phyloP scores from a whole-genome alignment of 1,140 invertebrate species.

The Tachypleus tridentatus region DNA sequence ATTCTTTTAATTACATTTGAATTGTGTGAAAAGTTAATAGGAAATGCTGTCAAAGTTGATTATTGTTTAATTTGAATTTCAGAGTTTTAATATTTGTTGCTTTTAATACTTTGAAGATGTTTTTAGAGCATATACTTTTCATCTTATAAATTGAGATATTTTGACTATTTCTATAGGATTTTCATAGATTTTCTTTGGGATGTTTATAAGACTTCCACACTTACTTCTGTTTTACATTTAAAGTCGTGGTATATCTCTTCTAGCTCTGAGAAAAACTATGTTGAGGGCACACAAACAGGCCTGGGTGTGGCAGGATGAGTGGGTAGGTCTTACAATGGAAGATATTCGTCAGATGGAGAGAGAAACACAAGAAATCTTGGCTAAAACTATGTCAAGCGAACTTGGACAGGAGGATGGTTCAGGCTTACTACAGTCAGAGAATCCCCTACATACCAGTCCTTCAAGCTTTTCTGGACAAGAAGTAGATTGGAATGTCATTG shows the following conservation, averaged over 20 bases:
- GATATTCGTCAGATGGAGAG: conserved; percentile 91
- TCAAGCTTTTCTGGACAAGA: conserved; percentile 15
- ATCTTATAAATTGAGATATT: no score
- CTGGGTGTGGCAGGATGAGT: conserved; percentile 99
- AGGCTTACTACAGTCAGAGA: conserved; percentile 32
- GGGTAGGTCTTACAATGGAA: conserved; percentile 88
- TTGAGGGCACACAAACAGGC: conserved; percentile 92
- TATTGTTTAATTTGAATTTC: no score
- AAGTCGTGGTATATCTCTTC: background rate
- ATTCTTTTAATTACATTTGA: no score
- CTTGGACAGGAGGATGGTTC: conserved; percentile 39
- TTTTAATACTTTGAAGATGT: no score
- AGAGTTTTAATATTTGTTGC: no score
- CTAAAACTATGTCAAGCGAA: conserved; percentile 67
- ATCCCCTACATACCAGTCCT: conserved; percentile 12
- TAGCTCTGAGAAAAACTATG: conserved; percentile 90
- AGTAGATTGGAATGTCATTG: conserved; percentile 24
- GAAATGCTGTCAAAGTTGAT: no score
- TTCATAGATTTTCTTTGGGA: no score
- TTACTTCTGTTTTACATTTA: no score
- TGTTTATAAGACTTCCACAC: no score
- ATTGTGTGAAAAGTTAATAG: no score
- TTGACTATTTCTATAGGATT: no score
- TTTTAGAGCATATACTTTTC: no score
- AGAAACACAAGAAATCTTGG: conserved; percentile 80